phyloP scores from a whole-genome alignment of 2,888 invertebrate species.

The Cheilosia vernalis region DNA sequence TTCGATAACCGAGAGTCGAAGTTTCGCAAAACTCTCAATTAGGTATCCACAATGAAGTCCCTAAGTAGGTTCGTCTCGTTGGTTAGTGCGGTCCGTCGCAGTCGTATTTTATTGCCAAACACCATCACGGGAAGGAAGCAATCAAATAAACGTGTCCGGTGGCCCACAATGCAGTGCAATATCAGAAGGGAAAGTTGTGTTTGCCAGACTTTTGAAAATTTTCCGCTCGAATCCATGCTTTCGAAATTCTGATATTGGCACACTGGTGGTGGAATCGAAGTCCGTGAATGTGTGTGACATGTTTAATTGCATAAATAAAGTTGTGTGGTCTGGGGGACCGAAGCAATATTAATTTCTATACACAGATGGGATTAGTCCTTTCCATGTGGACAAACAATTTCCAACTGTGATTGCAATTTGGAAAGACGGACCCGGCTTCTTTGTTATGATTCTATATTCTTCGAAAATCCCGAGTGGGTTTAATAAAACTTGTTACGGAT shows the following conservation, averaged over 20 bases:
- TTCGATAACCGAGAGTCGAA: slow-evolving; percentile 68
- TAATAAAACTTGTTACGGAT: slow-evolving; percentile 43
- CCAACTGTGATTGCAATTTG: slow-evolving; percentile 30
- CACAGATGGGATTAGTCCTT: slow-evolving; percentile 51
- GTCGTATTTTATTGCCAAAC: slow-evolving; percentile 40
- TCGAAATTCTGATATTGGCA: slow-evolving; percentile 12
- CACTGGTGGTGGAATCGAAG: slow-evolving; percentile 16
- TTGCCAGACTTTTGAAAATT: slow-evolving; percentile 35
- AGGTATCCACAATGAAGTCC: slow-evolving; percentile 66
- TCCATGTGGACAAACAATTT: slow-evolving; percentile 27
- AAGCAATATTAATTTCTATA: slow-evolving; percentile 3
- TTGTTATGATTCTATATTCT: slow-evolving; percentile 42
- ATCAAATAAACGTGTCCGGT: slow-evolving; percentile 45
- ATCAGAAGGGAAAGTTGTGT: slow-evolving; percentile 43
- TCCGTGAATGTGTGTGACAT: slow-evolving; percentile 58
- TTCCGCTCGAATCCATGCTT: slow-evolving; percentile 10
- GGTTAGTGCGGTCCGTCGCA: slow-evolving; percentile 29
- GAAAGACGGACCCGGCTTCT: background rate
- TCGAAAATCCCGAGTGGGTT: slow-evolving; percentile 12
- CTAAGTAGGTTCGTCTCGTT: slow-evolving; percentile 52
- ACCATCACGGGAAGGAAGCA: slow-evolving; percentile 50
- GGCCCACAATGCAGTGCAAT: slow-evolving; percentile 43
- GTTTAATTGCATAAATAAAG: slow-evolving; percentile 69
- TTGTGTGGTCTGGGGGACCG: slow-evolving; percentile 22
- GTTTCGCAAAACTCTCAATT: slow-evolving; percentile 73